Base-by-base conservation (phyloP, 2,797 vertebrate species). In the Florisuga fusca region DNA sequence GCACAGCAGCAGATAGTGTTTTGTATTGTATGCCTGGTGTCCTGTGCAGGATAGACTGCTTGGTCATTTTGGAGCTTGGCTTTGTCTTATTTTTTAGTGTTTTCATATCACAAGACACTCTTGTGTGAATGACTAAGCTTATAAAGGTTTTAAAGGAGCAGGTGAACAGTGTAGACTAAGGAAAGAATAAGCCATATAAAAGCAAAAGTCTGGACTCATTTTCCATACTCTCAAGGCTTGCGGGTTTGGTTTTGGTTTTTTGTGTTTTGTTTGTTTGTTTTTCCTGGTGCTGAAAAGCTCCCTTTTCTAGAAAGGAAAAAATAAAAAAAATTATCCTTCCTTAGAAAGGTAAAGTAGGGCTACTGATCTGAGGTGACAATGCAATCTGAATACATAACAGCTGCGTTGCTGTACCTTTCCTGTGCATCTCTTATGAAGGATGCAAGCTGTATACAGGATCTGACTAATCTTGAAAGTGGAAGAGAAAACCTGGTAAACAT, bases 111-210 rank as follows among this genome's bases (percentile, higher is more conserved):
- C 77, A 57, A 93, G 41, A 66, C 22, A 16, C n/a, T 93, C 1
- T 5, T 51, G 22, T 92, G 53, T 64, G 75, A 58, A 72, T 94
- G 64, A 77, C 79, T 87, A 84, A 93, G 64, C 84, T 83, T 86
- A 31, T 89, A 81, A 64, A 81, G 66, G 51, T 81, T 82, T 21
- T 18, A 51, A 80, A 75, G 62, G 22, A 50, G 61, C 73, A 78
- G 25, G 7, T 5, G 1, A 79, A n/a, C 25, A 45, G 23, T 79
- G 41, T 21, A 77, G 31, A 57, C 48, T 34, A 54, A n/a, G 34
- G 62, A 89, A 91, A 68, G 51, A 78, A 26, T 50, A 69, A 92
- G 9, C 13, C 15, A 20, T 68, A 25, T 10, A 48, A 66, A 78
- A 59, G 13, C 17, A 68, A 69, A 79, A 83, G 19, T 25, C 89